phyloP scores from a whole-genome alignment of 2,113 vertebrate species.

The Entomyzon cyanotis region DNA sequence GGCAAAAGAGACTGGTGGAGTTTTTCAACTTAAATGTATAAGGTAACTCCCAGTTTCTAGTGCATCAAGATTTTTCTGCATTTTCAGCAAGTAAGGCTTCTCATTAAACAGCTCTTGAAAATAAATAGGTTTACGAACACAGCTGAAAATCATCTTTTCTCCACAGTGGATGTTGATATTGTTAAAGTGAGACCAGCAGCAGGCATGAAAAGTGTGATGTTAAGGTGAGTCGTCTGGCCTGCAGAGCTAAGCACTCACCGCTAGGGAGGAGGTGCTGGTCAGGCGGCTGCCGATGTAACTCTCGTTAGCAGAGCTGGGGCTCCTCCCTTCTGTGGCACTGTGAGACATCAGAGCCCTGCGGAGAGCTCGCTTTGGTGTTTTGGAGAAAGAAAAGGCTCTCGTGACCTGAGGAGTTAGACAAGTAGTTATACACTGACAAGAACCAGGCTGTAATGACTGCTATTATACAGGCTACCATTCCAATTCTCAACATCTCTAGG shows the following conservation, averaged over 20 bases:
- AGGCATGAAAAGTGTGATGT: neutral
- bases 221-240: neutral
- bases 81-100: neutral
- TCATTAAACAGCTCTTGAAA: neutral
- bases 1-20: neutral
- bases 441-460: neutral
- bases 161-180: neutral
- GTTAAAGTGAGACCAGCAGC: neutral
- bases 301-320: constrained; percentile 74
- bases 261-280: constrained; percentile 83
- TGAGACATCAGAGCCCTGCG: constrained; percentile 88
- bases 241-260: constrained; percentile 76
- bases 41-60: neutral
- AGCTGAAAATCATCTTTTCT: neutral
- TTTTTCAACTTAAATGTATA: neutral
- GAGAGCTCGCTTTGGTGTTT: constrained; percentile 93
- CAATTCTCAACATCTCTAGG: neutral
- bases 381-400: constrained; percentile 94
- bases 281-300: constrained; percentile 72
- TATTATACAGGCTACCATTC: neutral
- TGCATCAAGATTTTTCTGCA: neutral
- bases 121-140: neutral
- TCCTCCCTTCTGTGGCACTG: constrained; percentile 82
- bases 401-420: constrained; percentile 82
- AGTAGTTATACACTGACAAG: neutral